Percentiles rank a stretch among this genome's conserved stretches.
Evolutionary conservation across 1,140 invertebrate species (phyloP).

Genomic region (Mya arenaria): DNA sequence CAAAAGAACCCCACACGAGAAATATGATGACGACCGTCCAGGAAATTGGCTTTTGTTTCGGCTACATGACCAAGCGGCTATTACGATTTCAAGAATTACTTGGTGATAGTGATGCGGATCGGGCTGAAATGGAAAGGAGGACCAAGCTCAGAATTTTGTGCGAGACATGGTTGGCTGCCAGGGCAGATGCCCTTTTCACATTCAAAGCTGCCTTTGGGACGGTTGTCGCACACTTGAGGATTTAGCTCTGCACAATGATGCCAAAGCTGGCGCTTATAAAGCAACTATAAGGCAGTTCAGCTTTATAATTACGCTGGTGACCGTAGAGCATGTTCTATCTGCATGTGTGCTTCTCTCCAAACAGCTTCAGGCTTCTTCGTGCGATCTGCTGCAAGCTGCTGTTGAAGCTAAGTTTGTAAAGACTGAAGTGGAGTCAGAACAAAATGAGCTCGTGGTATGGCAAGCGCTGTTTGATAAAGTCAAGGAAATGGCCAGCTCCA

Average conservation of each 20-base stretch:
- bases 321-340: background rate
- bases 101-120: background rate
- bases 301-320: conserved; percentile 16
- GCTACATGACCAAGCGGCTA: conserved; percentile 32
- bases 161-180: conserved; percentile 36
- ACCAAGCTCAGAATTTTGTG: conserved; percentile 32
- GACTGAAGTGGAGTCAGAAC: background rate
- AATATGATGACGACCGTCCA: conserved; percentile 42
- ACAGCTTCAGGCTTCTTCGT: conserved; percentile 14
- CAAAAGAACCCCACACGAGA: too few species aligned
- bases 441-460: conserved; percentile 35
- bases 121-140: conserved; percentile 23
- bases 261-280: conserved; percentile 21
- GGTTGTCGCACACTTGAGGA: conserved; percentile 5
- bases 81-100: conserved; percentile 13
- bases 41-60: conserved; percentile 30
- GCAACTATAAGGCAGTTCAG: background rate
- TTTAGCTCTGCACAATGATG: conserved; percentile 29
- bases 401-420: conserved; percentile 23
- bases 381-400: conserved; percentile 32
- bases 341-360: conserved; percentile 17
- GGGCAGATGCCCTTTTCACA: conserved; percentile 25
- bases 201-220: conserved; percentile 27
- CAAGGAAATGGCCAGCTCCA: conserved; percentile 9
- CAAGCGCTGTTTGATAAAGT: conserved; percentile 5